A percentile compares a stretch with the other conserved stretches of the same genome.
These are phyloP conservation scores for Ramazzottius varieornatus DNA, from an alignment of 2,888 invertebrate genomes.

Conservation along the genomic window DNA sequence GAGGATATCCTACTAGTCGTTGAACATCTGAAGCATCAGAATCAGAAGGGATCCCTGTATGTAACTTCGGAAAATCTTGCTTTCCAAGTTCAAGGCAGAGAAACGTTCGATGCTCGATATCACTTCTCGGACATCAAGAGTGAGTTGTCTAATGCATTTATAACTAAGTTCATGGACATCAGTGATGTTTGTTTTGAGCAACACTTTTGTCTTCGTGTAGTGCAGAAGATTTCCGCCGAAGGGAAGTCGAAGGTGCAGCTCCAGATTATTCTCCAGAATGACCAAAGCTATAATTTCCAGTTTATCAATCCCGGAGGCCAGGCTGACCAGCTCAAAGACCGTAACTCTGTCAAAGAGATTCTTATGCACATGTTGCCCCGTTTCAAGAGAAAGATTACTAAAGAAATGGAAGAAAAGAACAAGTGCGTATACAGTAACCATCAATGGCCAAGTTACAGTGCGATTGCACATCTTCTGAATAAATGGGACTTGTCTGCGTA, in stretches of 20 bases:
- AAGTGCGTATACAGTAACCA: conserved; percentile 28
- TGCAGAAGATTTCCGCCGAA: conserved; percentile 77
- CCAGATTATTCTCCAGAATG: conserved; percentile 79
- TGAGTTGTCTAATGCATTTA: conserved; percentile 25
- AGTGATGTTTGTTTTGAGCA: too few relatives aligned
- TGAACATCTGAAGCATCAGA: conserved; percentile 70
- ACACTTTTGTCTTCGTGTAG: conserved; percentile 26
- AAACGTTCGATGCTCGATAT: conserved; percentile 72
- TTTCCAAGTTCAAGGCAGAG: conserved; percentile 73
- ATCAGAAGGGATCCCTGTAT: conserved; percentile 78
- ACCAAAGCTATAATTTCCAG: conserved; percentile 80
- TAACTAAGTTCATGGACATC: too few relatives aligned
- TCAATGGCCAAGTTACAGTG: too few relatives aligned
- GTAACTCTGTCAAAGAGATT: conserved; percentile 73
- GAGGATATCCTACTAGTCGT: conserved; percentile 84
- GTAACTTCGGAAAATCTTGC: conserved; percentile 82
- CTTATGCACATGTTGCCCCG: conserved; percentile 68
- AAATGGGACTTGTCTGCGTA: neutral
- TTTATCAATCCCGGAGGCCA: conserved; percentile 66
- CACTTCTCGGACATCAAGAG: conserved; percentile 84
- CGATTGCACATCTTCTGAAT: too few relatives aligned
- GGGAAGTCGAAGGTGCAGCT: conserved; percentile 93
- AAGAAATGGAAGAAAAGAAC: conserved; percentile 65
- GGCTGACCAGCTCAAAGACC: conserved; percentile 54
- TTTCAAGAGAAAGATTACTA: conserved; percentile 68